Conservation (phyloP, 1,140 invertebrate species). For the Ips typographus region DNA sequence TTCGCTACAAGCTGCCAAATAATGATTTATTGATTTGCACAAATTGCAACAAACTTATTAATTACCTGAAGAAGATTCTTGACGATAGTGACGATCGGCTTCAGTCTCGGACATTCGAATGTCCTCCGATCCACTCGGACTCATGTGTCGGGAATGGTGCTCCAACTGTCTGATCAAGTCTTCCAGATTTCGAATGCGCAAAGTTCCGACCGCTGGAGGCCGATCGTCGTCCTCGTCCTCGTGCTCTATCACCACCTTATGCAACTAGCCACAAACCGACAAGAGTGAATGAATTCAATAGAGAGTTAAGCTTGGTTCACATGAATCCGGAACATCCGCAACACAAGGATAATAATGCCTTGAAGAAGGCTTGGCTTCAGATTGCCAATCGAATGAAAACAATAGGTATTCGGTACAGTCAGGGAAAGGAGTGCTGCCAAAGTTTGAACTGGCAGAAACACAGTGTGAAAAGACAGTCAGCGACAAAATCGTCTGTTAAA, state of each 20-base stretch:
- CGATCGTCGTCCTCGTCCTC: slow-evolving; percentile 70
- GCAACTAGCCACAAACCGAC: slow-evolving; percentile 7
- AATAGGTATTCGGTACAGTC: too few relatives aligned
- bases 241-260: slow-evolving; percentile 50
- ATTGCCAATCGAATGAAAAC: too few relatives aligned
- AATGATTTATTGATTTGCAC: background rate
- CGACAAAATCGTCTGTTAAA: too few relatives aligned
- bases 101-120: slow-evolving; percentile 90
- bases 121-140: slow-evolving; percentile 86
- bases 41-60: background rate
- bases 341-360: too few relatives aligned
- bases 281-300: background rate
- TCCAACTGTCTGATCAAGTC: slow-evolving; percentile 88
- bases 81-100: slow-evolving; percentile 69
- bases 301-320: too few relatives aligned
- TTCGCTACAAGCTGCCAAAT: slow-evolving; percentile 63
- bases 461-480: too few relatives aligned
- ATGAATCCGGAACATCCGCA: too few relatives aligned
- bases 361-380: too few relatives aligned
- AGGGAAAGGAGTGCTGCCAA: too few relatives aligned
- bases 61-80: slow-evolving; percentile 69
- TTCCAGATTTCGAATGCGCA: slow-evolving; percentile 86
- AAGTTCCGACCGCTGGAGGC: slow-evolving; percentile 69
- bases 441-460: too few relatives aligned
- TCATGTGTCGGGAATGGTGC: slow-evolving; percentile 85